These are phyloP conservation scores for Pterostichus madidus DNA, from an alignment of 2,888 invertebrate genomes.

Conservation along the genomic window DNA sequence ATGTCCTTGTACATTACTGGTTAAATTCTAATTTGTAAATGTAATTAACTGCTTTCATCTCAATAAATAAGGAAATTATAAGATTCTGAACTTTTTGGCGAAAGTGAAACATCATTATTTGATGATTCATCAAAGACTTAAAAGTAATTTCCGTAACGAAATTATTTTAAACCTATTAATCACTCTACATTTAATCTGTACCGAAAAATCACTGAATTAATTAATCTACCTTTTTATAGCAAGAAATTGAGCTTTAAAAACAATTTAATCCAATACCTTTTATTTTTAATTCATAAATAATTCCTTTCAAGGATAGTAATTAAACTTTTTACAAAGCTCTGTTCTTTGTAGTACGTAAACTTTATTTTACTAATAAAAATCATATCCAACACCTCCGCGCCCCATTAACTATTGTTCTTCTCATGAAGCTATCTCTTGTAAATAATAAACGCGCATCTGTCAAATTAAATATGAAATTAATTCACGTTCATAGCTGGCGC, in stretches of 20 bases:
- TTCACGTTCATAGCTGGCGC: slow-evolving; percentile 28
- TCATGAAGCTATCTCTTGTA: slow-evolving; percentile 10
- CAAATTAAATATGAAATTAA: slow-evolving; percentile 61
- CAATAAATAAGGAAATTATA: slow-evolving; percentile 27
- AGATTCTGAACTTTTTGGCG: background rate
- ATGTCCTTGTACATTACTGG: slow-evolving; percentile 15
- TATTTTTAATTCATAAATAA: slow-evolving; percentile 4
- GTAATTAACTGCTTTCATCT: slow-evolving; percentile 38
- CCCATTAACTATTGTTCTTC: slow-evolving; percentile 18
- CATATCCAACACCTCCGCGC: slow-evolving; percentile 25
- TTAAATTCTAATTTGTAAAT: slow-evolving; percentile 29
- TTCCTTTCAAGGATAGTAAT: slow-evolving; percentile 9
- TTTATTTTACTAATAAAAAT: slow-evolving; percentile 32
- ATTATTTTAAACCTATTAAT: slow-evolving; percentile 51
- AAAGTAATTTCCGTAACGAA: slow-evolving; percentile 42
- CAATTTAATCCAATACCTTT: slow-evolving; percentile 9
- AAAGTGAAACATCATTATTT: slow-evolving; percentile 29
- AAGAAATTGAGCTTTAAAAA: background rate
- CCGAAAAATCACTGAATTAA: slow-evolving; percentile 36
- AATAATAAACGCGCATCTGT: slow-evolving; percentile 53
- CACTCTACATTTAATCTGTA: slow-evolving; percentile 36
- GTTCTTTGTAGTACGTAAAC: slow-evolving; percentile 14
- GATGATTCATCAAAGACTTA: slow-evolving; percentile 47
- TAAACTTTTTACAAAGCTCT: background rate
- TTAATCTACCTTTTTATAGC: slow-evolving; percentile 20